These are phyloP conservation scores for Mycetomoellerius zeteki DNA, from an alignment of 1,140 invertebrate genomes.

Conservation along the genomic window DNA sequence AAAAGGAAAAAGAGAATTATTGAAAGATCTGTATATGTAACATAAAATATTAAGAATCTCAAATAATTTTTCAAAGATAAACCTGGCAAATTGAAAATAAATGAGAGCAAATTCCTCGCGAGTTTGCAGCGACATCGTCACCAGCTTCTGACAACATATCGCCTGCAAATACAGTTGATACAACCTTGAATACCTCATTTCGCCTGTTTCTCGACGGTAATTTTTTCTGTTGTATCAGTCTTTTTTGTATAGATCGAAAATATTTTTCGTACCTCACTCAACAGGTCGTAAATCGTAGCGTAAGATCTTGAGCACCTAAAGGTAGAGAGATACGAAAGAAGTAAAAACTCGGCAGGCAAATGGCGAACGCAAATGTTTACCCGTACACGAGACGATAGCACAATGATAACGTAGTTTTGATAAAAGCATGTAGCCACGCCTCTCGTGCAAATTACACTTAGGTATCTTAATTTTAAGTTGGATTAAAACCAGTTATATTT, in stretches of 20 bases:
- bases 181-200: slow-evolving; percentile 34
- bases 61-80: slow-evolving; percentile 2
- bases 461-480: slow-evolving; percentile 29
- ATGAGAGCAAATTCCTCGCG: slow-evolving; percentile 19
- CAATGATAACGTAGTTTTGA: slow-evolving; percentile 45
- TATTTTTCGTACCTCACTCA: slow-evolving; percentile 16
- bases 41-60: neutral
- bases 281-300: neutral
- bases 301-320: neutral
- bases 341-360: slow-evolving; percentile 33
- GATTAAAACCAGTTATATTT: slow-evolving; percentile 6
- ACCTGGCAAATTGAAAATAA: slow-evolving; percentile 16
- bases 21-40: neutral
- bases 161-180: slow-evolving; percentile 51
- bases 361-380: slow-evolving; percentile 54
- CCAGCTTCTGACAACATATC: slow-evolving; percentile 39
- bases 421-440: slow-evolving; percentile 40
- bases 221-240: neutral
- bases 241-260: slow-evolving; percentile 16
- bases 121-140: slow-evolving; percentile 1
- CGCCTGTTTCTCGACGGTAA: slow-evolving; percentile 4
- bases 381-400: slow-evolving; percentile 47
- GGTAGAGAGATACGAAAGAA: neutral
- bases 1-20: neutral
- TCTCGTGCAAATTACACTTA: slow-evolving; percentile 45